Base-by-base conservation (phyloP, 2,888 invertebrate species). In the Hipparchia semele region DNA sequence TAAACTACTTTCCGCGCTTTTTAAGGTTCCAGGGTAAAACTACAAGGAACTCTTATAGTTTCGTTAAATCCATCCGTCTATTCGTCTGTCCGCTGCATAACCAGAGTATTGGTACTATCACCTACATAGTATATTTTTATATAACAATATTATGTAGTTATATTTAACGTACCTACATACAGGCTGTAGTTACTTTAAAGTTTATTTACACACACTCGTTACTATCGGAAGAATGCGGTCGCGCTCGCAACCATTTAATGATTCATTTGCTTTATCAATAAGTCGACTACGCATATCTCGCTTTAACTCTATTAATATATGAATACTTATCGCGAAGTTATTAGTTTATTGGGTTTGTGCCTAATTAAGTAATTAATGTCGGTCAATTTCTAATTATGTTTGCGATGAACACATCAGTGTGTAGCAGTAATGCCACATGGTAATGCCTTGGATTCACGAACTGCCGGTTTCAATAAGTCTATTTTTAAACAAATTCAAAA, bases 161-260 rank as follows among this genome's bases (percentile, higher is more conserved):
- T 23, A 23, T 23, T 74, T 12, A 39, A 39, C 39, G 39, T 39
- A 49, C 49, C 6, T 74, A 75, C 73, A 68, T 76, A 73, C 68
- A 71, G 60, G 74, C 71, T 74, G 75, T 77, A 76, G 67, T 76
- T 79, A 49, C 7, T 8, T 49, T 46, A 79, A 80, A 79, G 79
- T 80, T 68, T 78, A 74, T 60, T 60, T 60, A 80, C 75, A 80
- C 72, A 73, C 78, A 73, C 84, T 81, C 81, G 84, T 81, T 85
- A 84, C 86, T 90, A 91, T 90, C 89, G 83, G 76, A 80, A 88
- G 91, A 92, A 92, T 92, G 92, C 90, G 90, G 89, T 87, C 87
- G 89, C 80, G 82, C 81, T 81, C 84, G 83, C 83, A 83, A 84
- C 78, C 81, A 82, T 86, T 87, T 87, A 89, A 90, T 92, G 90